phyloP scores from a whole-genome alignment of 2,888 invertebrate genomes.

The Gastracanthus pulcherrimus region DNA sequence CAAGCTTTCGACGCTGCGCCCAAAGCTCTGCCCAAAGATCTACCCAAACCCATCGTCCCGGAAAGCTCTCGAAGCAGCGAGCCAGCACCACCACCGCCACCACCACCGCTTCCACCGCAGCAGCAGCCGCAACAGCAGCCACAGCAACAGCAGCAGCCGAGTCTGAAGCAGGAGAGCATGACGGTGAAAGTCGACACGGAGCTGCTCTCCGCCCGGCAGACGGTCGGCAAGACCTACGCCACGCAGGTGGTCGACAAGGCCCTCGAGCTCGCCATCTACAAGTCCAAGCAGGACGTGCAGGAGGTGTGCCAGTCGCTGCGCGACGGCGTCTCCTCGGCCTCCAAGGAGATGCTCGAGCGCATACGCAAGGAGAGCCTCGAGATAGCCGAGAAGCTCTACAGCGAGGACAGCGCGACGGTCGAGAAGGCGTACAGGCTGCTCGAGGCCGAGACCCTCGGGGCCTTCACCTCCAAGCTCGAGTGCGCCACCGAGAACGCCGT shows the following conservation, averaged over 20 bases:
- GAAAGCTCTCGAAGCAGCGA: slow-evolving; percentile 12
- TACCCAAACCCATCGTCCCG: slow-evolving; percentile 1
- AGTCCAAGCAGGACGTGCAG: slow-evolving; percentile 75
- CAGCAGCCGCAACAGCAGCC: too few relatives aligned
- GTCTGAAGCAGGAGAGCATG: slow-evolving; percentile 37
- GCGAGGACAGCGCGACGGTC: slow-evolving; percentile 64
- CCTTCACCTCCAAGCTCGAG: slow-evolving; percentile 72
- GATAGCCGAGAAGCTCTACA: slow-evolving; percentile 67
- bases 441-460: slow-evolving; percentile 69
- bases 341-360: slow-evolving; percentile 71
- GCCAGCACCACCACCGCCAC: neutral
- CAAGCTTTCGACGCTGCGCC: slow-evolving; percentile 23
- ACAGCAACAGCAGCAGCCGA: too few relatives aligned
- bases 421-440: slow-evolving; percentile 68
- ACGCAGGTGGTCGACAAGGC: slow-evolving; percentile 75
- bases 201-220: slow-evolving; percentile 65
- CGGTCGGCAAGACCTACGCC: slow-evolving; percentile 71
- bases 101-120: neutral
- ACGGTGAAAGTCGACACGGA: slow-evolving; percentile 55
- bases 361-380: slow-evolving; percentile 72
- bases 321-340: slow-evolving; percentile 71
- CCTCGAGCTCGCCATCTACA: slow-evolving; percentile 74
- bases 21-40: slow-evolving; percentile 28
- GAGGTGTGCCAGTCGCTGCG: slow-evolving; percentile 74
- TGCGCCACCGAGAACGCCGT: slow-evolving; percentile 75